A percentile compares a stretch with the other conserved stretches of the same genome.
phyloP scores from a whole-genome alignment of 2,797 vertebrate species.

The Natrix natrix region DNA sequence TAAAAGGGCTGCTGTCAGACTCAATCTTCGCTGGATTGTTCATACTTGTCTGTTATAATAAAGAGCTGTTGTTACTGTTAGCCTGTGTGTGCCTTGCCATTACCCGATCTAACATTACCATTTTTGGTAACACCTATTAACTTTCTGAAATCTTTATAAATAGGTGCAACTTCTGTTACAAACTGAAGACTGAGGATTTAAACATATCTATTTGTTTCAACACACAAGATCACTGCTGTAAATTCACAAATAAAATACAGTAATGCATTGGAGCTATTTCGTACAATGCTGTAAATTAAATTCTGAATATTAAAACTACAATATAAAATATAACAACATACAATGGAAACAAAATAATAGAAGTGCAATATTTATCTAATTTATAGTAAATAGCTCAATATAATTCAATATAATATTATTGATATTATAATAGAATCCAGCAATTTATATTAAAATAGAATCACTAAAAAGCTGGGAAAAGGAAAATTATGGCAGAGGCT shows the following conservation, averaged over 20 bases:
- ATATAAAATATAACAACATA: neutral
- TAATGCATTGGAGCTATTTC: neutral
- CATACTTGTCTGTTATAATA: no score
- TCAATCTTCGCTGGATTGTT: no score
- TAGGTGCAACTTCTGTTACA: neutral
- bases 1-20: no score
- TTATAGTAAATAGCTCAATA: neutral
- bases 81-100: no score
- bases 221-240: neutral
- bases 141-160: neutral
- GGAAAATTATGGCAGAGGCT: neutral
- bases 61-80: no score
- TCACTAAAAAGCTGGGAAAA: neutral
- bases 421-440: neutral
- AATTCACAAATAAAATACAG: neutral
- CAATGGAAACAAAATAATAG: neutral
- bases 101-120: no score
- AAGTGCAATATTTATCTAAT: neutral
- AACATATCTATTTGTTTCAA: neutral
- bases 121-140: slow-evolving; percentile 1
- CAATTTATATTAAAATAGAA: neutral
- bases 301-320: neutral
- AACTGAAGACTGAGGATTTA: neutral
- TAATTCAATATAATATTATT: neutral
- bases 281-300: neutral